Conservation (phyloP, 1,140 invertebrate species). For the Charaxes varanes region DNA sequence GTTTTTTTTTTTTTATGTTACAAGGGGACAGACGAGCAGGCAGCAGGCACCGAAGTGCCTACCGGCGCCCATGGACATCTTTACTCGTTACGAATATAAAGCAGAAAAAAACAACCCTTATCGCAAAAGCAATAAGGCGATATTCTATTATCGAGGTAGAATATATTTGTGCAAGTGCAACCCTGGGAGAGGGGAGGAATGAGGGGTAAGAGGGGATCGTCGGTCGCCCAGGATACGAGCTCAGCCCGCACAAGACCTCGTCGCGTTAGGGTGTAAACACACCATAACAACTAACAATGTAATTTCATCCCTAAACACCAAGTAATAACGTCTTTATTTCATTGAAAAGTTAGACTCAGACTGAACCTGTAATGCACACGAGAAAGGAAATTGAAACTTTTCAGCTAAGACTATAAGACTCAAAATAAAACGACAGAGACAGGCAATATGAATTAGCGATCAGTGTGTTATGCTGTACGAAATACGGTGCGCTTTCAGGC, state of each 20-base stretch:
- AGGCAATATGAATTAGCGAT: constrained; percentile 45
- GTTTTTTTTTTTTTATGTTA: too few relatives aligned
- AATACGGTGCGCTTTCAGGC: constrained; percentile 55
- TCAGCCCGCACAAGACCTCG: constrained; percentile 42
- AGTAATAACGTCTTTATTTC: constrained; percentile 8
- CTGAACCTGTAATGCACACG: too few relatives aligned
- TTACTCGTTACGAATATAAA: too few relatives aligned
- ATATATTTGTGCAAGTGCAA: constrained; percentile 41
- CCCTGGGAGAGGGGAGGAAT: constrained; percentile 17
- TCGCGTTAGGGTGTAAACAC: constrained; percentile 35
- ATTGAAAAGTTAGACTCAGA: constrained; percentile 1
- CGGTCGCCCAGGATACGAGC: constrained; percentile 56
- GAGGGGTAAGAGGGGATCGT: constrained; percentile 22
- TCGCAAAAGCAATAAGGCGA: too few relatives aligned
- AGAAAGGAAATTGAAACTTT: constrained; percentile 10
- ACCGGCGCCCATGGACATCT: too few relatives aligned
- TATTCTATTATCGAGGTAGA: constrained; percentile 14
- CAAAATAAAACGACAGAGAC: constrained; percentile 11
- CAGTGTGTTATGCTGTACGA: constrained; percentile 33
- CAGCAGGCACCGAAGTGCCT: too few relatives aligned
- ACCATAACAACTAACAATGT: constrained; percentile 21
- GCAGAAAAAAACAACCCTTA: too few relatives aligned
- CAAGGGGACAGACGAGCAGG: too few relatives aligned
- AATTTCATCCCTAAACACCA: constrained; percentile 24
- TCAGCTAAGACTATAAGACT: constrained; percentile 3